Evolutionary conservation across 2,113 vertebrate genomes (phyloP), one percentile per base, ranked within the genome.

Genomic region (Rhinoptilus africanus): DNA sequence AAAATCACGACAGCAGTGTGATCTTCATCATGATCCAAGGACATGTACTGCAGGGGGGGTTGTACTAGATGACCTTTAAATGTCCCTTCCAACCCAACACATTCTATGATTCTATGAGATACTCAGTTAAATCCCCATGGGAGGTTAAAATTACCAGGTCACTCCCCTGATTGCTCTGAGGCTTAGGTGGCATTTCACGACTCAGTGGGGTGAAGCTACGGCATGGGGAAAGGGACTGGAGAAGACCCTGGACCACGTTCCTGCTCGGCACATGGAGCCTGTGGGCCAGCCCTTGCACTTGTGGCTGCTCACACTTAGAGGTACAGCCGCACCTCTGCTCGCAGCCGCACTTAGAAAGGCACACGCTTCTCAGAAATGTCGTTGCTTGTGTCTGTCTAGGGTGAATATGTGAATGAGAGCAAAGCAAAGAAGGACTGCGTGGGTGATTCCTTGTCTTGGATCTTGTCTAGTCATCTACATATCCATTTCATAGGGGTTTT

Each of bases 261-360:
- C 34, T 35, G 30, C 30, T 23, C 35, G 10, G 67, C 3, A 15
- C 0, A 0, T 3, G 32, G 41, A 80, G 48, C 28, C 66, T 8
- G 41, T 0, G 3, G 73, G 39, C 17, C 85, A 75, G 45, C 50
- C n/a, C 45, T 39, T 53, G 67, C 2, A 0, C 24, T 34, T n/a
- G 24, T 10, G 54, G 41, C 62, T n/a, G 66, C 50, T 50, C 62
- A 32, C 5, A 1, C 35, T 22, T 8, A 28, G 18, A 72, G 20
- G 34, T 41, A 69, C 54, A 35, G 68, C 10, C 3, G 8, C 8
- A 1, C 0, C 1, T 4, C 57, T 59, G 63, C 16, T 43, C 77
- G 45, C 47, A 64, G 77, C 27, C 1, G 8, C 5, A 20, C 30
- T 20, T 21, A 14, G n/a, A 51, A 78, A 63, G 21, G 32, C 37